phyloP scores from a whole-genome alignment of 2,797 vertebrate genomes.

The Picus viridis region DNA sequence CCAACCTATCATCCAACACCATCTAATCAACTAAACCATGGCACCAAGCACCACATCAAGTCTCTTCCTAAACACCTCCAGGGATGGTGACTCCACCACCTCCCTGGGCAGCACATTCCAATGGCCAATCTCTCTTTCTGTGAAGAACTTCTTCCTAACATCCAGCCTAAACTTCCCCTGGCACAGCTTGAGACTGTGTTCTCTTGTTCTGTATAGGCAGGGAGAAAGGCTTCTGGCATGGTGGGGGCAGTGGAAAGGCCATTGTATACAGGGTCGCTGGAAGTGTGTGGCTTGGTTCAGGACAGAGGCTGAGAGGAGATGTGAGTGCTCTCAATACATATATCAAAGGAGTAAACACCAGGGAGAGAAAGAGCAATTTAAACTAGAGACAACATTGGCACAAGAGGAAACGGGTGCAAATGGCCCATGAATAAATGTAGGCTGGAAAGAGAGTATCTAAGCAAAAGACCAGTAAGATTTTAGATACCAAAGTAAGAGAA shows the following conservation, averaged over 20 bases:
- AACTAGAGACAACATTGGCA: neutral
- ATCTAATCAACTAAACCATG: no score
- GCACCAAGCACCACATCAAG: no score
- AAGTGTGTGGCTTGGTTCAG: neutral
- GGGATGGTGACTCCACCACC: no score
- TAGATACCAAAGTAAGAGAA: neutral
- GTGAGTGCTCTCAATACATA: neutral
- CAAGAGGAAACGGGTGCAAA: constrained; percentile 26
- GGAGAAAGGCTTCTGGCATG: neutral
- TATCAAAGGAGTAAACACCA: constrained; percentile 13
- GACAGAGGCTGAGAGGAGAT: constrained; percentile 1
- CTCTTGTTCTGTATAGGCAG: neutral
- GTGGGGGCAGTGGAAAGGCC: neutral
- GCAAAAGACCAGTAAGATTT: neutral
- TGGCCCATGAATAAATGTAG: constrained; percentile 26
- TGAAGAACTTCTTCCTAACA: no score
- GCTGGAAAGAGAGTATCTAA: constrained; percentile 22
- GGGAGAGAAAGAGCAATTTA: constrained; percentile 32
- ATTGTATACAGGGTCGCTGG: neutral
- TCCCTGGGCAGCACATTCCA: no score
- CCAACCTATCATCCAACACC: no score
- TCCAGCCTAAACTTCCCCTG: no score
- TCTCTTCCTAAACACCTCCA: no score
- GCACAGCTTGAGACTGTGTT: neutral
- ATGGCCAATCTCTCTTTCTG: no score